Conservation (phyloP, 2,797 vertebrate genomes). For the Peromyscus melanophrys region DNA sequence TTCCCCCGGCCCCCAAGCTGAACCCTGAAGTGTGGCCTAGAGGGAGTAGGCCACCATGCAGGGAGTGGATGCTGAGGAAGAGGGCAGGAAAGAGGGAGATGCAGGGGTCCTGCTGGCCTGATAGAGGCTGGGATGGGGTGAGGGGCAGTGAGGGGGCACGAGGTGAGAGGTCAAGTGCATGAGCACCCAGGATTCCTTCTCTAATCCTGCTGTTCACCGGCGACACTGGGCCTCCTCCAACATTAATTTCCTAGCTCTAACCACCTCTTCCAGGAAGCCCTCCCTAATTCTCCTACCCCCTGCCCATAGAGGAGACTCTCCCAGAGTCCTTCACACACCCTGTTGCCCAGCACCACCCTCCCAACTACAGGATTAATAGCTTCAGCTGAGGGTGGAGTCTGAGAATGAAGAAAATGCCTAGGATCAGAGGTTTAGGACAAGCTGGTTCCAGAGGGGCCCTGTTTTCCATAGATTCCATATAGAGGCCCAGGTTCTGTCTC, state of each 20-base stretch:
- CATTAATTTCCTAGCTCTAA: background rate
- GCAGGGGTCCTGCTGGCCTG: background rate
- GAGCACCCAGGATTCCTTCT: background rate
- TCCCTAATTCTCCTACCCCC: background rate
- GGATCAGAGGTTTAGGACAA: background rate
- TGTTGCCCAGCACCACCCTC: background rate
- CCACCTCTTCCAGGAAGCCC: constrained; percentile 11
- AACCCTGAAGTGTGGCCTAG: background rate
- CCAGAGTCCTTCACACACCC: background rate
- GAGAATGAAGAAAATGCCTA: background rate
- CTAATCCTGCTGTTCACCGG: background rate
- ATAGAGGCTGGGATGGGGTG: background rate
- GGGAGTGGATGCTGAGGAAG: background rate
- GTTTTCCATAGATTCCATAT: background rate
- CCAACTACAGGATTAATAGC: background rate
- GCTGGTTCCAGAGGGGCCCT: background rate
- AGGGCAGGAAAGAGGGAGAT: background rate
- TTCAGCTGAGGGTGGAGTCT: background rate
- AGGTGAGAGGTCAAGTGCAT: no score
- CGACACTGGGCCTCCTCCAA: background rate
- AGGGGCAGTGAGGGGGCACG: background rate
- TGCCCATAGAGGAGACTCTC: background rate
- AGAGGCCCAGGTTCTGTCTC: background rate
- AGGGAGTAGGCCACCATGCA: accelerated
- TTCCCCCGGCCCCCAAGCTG: background rate